A percentile compares a stretch with the other conserved stretches of the same genome.
These are phyloP conservation scores for Pseudocheirus occidentalis DNA, from an alignment of 2,797 vertebrate genomes.

Conservation along the genomic window DNA sequence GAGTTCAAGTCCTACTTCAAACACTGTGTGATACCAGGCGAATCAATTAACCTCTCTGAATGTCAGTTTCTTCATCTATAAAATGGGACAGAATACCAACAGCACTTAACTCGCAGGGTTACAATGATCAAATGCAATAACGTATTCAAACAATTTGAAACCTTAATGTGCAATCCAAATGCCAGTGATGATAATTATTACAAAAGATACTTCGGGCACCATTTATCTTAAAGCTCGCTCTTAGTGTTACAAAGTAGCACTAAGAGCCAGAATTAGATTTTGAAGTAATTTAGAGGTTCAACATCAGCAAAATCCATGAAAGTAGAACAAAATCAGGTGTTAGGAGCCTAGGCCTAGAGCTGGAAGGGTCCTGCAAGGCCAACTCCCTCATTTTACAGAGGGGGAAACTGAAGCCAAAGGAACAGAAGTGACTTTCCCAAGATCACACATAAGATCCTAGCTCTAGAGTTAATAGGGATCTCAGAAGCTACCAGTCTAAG, in stretches of 20 bases:
- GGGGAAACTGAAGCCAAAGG: neutral
- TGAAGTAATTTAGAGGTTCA: constrained; percentile 44
- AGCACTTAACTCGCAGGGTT: neutral
- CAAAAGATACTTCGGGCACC: neutral
- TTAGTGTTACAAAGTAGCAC: constrained; percentile 29
- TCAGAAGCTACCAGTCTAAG: neutral
- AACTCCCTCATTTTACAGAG: neutral
- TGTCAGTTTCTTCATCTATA: neutral
- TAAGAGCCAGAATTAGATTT: constrained; percentile 50
- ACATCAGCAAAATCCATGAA: constrained; percentile 51
- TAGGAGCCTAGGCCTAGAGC: neutral
- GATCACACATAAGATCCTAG: neutral
- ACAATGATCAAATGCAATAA: neutral
- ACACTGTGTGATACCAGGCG: neutral
- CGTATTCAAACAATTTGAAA: neutral
- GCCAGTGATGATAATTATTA: neutral
- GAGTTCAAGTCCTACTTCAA: neutral
- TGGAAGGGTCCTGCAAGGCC: neutral
- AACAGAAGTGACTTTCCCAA: neutral
- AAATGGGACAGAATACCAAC: neutral
- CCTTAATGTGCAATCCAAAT: neutral
- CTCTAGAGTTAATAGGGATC: neutral
- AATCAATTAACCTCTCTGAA: neutral
- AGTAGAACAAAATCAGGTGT: constrained; percentile 34
- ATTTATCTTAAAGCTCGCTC: constrained; percentile 40